These are phyloP conservation scores for Poliocrania exsul DNA, from an alignment of 2,797 vertebrate species.

Conservation along the genomic window DNA sequence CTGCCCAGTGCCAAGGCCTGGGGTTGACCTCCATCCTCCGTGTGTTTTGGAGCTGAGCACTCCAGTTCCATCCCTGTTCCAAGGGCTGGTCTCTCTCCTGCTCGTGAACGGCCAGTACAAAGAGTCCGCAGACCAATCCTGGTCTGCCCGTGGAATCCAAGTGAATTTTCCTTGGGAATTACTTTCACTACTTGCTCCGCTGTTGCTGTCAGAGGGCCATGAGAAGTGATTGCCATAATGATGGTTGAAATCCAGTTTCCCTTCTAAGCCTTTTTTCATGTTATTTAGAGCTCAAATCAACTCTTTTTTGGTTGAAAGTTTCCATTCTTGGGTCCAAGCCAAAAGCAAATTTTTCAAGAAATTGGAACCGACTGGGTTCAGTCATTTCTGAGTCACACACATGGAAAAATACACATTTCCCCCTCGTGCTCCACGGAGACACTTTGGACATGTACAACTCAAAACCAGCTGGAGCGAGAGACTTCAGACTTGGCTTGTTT, in stretches of 20 bases:
- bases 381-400: constrained; percentile 64
- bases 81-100: background rate
- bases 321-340: constrained; percentile 52
- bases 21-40: constrained; percentile 3
- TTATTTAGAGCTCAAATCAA: constrained; percentile 46
- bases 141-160: background rate
- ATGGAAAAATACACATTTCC: constrained; percentile 63
- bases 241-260: constrained; percentile 62
- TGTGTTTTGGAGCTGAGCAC: background rate
- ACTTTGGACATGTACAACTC: constrained; percentile 35
- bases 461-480: constrained; percentile 59
- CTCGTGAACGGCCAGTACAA: background rate
- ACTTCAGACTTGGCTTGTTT: constrained; percentile 53
- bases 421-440: background rate
- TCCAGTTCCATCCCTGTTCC: background rate
- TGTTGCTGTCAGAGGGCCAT: constrained; percentile 51
- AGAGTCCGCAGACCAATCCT: background rate
- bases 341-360: constrained; percentile 61
- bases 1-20: background rate
- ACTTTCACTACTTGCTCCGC: constrained; percentile 32
- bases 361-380: constrained; percentile 52
- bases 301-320: constrained; percentile 61
- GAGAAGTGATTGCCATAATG: constrained; percentile 44
- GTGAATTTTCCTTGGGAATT: constrained; percentile 42
- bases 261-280: constrained; percentile 44